A percentile compares a stretch with the other conserved stretches of the same genome.
Evolutionary conservation across 1,140 invertebrate species (phyloP).

Genomic region (Polypedilum vanderplanki): DNA sequence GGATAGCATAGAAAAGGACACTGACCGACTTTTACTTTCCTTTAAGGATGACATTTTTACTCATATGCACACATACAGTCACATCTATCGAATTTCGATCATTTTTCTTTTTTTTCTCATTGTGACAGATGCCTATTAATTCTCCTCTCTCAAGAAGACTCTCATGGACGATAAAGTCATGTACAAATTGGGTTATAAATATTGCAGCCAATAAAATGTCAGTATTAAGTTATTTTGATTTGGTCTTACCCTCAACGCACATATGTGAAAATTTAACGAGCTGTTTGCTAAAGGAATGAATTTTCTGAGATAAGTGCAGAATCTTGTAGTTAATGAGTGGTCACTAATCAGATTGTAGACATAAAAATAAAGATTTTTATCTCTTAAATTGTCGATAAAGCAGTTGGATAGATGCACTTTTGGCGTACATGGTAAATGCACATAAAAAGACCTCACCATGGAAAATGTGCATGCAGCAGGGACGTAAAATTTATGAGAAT

Average conservation of each 20-base stretch:
- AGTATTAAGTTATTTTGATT: constrained; percentile 7
- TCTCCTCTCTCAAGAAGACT: too few species aligned
- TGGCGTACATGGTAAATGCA: background rate
- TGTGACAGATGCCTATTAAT: constrained; percentile 24
- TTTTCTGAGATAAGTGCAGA: too few species aligned
- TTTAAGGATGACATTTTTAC: background rate
- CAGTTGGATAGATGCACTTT: background rate
- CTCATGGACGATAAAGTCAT: background rate
- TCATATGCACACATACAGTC: background rate
- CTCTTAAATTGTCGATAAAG: background rate
- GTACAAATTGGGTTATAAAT: constrained; percentile 27
- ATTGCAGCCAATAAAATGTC: constrained; percentile 11
- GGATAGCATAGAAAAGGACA: background rate
- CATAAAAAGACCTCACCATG: background rate
- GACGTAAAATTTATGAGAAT: constrained; percentile 22
- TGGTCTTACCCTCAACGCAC: background rate
- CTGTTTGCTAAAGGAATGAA: background rate
- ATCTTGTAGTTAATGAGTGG: too few species aligned
- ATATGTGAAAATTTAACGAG: background rate
- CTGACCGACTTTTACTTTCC: background rate
- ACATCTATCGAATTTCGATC: background rate
- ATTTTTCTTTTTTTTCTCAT: background rate
- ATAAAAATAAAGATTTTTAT: too few species aligned
- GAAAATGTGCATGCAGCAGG: background rate
- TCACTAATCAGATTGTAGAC: too few species aligned